Evolutionary conservation across 2,888 invertebrate genomes (phyloP), one percentile per base, ranked within the genome.

Genomic region (Mayetiola destructor): DNA sequence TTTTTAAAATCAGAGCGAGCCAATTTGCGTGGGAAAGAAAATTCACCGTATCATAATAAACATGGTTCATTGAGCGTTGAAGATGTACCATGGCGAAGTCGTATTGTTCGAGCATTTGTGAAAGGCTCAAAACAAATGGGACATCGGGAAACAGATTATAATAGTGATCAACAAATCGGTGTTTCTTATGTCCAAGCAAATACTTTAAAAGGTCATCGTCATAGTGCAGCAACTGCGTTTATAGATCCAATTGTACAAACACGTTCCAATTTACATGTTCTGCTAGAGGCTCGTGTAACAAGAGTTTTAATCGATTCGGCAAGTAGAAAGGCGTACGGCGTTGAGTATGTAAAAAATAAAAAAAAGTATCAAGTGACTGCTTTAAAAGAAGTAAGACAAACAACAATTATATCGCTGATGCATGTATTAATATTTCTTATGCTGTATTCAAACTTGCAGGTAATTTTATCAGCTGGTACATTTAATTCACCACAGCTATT

Each of bases 401-500:
- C 12, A 16, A 36, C 2, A 48, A n/a, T 39, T 39, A 32, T 10
- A 32, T 32, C 10, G 32, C 10, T 32, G 8, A 32, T 10, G 10
- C 32, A 32, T 12, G 36, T 9, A 3, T 36, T 36, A 8, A 36
- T 12, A 36, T 36, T 9, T 36, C 3, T 39, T 39, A 18, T 8
- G 5, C 2, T 39, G 16, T 4, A 3, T 16, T 21, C 12, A 5
- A n/a, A 8, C 12, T 40, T 40, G 1, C 21, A 48, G 48, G 48
- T 95, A 0, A 85, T 94, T 57, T 65, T 94, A 16, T 84, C 87
- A 14, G 89, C 88, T 2, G 94, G 94, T 0, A 80, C 91, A 1
- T 84, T 95, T 61, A 88, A 88, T 64, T 86, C 90, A 0, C 91
- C 94, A 0, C 93, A 95, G 69, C 68, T 95, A 2, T 76, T 95